Percentiles rank a stretch among this genome's conserved stretches.
Evolutionary conservation across 2,113 vertebrate species (phyloP).

Genomic region (Eolophus roseicapilla): DNA sequence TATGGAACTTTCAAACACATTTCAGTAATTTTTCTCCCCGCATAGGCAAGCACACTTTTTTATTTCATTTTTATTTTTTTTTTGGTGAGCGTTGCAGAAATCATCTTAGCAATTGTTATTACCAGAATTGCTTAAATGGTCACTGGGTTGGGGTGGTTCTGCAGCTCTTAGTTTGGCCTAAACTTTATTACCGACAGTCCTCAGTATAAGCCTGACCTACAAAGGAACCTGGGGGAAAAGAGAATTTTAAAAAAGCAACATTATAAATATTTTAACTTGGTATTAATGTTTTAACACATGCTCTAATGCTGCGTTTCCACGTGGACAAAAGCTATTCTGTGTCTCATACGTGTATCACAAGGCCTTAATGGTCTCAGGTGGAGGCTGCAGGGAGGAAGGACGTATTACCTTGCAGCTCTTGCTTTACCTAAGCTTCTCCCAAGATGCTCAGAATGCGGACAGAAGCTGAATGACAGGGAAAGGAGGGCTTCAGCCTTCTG

Average conservation of each 20-base stretch:
- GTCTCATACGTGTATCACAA: not conserved
- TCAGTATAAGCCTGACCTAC: not conserved
- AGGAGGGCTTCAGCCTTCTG: not conserved
- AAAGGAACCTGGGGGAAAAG: not conserved
- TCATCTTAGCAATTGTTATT: not conserved
- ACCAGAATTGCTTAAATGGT: not conserved
- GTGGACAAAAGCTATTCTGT: not conserved
- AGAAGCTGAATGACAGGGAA: not conserved
- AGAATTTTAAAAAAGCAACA: not conserved
- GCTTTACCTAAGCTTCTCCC: not conserved
- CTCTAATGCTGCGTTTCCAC: not conserved
- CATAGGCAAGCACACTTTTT: not conserved
- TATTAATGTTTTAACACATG: not conserved
- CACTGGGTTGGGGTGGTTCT: not conserved
- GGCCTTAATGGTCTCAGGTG: not conserved
- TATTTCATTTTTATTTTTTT: too few relatives aligned
- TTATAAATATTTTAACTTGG: not conserved
- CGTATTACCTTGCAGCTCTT: not conserved
- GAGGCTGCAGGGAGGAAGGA: not conserved
- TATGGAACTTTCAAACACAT: not conserved
- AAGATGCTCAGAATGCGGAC: not conserved
- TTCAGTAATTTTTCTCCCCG: not conserved
- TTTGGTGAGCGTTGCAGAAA: not conserved
- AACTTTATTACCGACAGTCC: not conserved
- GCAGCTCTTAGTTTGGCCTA: not conserved